phyloP scores from a whole-genome alignment of 2,888 invertebrate genomes.

The Drymonia ruficornis region DNA sequence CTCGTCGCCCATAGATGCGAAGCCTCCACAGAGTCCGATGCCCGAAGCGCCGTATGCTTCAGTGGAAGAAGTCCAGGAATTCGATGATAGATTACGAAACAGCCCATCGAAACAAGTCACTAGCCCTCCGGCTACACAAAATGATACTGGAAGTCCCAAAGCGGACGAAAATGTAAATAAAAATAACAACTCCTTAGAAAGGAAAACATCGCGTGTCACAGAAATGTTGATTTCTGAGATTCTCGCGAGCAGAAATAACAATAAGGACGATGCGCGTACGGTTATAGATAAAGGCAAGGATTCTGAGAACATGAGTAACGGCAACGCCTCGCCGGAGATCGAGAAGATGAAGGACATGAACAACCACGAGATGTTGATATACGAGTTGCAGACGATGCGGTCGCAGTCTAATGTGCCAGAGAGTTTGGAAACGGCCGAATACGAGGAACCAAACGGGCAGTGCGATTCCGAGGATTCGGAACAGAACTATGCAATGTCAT shows the following conservation, averaged over 20 bases:
- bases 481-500: conserved; percentile 70
- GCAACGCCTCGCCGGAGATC: conserved; percentile 59
- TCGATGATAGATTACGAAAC: conserved; percentile 73
- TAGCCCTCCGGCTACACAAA: conserved; percentile 45
- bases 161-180: conserved; percentile 58
- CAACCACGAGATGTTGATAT: conserved; percentile 89
- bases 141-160: conserved; percentile 47
- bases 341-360: conserved; percentile 78
- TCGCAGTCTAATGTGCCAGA: conserved; percentile 73
- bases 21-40: conserved; percentile 57
- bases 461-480: conserved; percentile 76
- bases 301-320: conserved; percentile 57
- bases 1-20: conserved; percentile 75
- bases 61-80: conserved; percentile 73
- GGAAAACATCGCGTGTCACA: conserved; percentile 78
- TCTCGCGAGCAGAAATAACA: conserved; percentile 78
- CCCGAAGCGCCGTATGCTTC: conserved; percentile 77
- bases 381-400: conserved; percentile 88
- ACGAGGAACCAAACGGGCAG: conserved; percentile 56
- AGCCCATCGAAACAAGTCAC: conserved; percentile 66
- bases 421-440: conserved; percentile 48
- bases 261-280: conserved; percentile 71
- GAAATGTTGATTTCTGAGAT: conserved; percentile 83
- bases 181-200: conserved; percentile 74
- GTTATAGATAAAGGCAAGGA: conserved; percentile 80